Evolutionary conservation across 2,113 vertebrate species (phyloP), one percentile per base, ranked within the genome.

Genomic region (Nibea coibor): DNA sequence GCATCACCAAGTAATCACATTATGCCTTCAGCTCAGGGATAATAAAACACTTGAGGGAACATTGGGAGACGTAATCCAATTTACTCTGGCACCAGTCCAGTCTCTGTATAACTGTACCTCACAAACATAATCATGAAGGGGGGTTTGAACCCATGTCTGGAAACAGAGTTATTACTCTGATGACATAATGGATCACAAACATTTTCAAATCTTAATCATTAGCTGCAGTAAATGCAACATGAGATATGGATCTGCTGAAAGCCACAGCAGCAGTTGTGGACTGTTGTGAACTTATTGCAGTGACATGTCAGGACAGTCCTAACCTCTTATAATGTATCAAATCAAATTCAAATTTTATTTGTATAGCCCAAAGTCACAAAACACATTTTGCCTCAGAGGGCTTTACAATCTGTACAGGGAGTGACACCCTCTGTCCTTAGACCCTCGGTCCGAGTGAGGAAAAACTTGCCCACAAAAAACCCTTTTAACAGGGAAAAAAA

Each of bases 1-100:
- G 84, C 93, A 93, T 91, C 89, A 85, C 81, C 85, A 83, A 85
- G 84, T 93, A 94, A 94, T 94, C 91, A 93, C 89, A 92, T 92
- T 93, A 93, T 84, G 86, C 89, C 90, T 91, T 81, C 87, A 89
- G 88, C 91, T 77, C 77, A 82, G 81, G 83, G 87, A 93, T 90
- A 93, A 93, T 93, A 93, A 92, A 93, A 91, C 82, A 84, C 86
- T 90, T 86, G 82, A 69, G 84, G 70, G 79, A 92, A 93, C 87
- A 83, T 72, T 84, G 89, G 88, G 73, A 85, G 84, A 85, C 77
- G n/a, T 93, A 92, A 94, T 94, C 92, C 87, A 93, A 93, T 93
- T 91, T 92, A 83, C 45, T 79, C 81, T 91, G 92, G 92, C 91
- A 88, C 71, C 12, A 54, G 89, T 82, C 93, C 93, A 89, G 74